Evolutionary conservation across 2,888 invertebrate genomes (phyloP).

Genomic region (Spatulosminthurus flaviceps): DNA sequence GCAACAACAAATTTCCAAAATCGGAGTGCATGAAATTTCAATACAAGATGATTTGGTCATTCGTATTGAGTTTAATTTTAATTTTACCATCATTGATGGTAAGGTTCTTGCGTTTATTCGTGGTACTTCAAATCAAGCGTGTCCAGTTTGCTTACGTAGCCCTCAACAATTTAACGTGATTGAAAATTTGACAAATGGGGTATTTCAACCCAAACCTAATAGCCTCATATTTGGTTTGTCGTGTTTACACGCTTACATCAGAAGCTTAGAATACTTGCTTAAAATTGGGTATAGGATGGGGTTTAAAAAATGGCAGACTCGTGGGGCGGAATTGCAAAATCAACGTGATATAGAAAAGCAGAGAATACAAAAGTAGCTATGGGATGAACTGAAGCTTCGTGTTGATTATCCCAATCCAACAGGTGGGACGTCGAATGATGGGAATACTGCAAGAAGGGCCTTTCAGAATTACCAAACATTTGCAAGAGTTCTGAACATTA

Average conservation of each 20-base stretch:
- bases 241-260: conserved; percentile 25
- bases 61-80: not conserved
- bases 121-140: not conserved
- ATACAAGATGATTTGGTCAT: not conserved
- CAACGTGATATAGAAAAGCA: too few species aligned
- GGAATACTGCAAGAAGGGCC: conserved; percentile 22
- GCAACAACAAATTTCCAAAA: not conserved
- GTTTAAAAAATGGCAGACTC: not conserved
- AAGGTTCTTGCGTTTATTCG: not conserved
- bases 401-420: conserved; percentile 33
- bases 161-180: conserved; percentile 6
- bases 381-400: not conserved
- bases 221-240: conserved; percentile 3
- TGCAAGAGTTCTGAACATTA: conserved; percentile 11
- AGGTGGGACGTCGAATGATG: conserved; percentile 19
- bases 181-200: not conserved
- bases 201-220: not conserved
- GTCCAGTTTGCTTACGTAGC: not conserved
- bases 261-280: conserved; percentile 9
- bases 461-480: conserved; percentile 19
- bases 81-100: conserved; percentile 19
- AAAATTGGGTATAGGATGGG: conserved; percentile 16
- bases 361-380: not conserved
- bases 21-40: not conserved
- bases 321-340: too few species aligned